Conservation (phyloP, 2,888 invertebrate genomes). For the Syrphus vitripennis region DNA sequence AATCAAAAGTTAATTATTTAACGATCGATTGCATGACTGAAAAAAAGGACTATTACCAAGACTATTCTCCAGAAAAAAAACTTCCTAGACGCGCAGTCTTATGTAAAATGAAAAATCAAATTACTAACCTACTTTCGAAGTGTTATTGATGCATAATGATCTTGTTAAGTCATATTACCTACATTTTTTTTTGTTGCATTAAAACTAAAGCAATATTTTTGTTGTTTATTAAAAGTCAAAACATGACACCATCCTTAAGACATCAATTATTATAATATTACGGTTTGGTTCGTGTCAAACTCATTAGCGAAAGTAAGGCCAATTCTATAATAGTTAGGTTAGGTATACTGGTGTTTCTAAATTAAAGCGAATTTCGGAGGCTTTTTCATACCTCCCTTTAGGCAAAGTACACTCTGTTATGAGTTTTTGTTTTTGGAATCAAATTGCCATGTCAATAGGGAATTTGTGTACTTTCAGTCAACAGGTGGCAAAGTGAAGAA, state of each 20-base stretch:
- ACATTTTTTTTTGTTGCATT: neutral
- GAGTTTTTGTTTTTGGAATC: conserved; percentile 4
- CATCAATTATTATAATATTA: conserved; percentile 34
- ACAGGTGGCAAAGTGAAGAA: neutral
- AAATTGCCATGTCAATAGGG: neutral
- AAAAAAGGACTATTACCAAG: conserved; percentile 5
- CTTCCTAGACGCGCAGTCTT: neutral
- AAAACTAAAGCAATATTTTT: neutral
- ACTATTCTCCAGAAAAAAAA: neutral
- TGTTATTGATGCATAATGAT: neutral
- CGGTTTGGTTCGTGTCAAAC: conserved; percentile 35
- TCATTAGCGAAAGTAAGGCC: conserved; percentile 52
- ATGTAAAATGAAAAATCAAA: neutral
- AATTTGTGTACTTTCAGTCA: neutral
- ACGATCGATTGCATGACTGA: neutral
- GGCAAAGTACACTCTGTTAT: conserved; percentile 2
- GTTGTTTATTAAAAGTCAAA: neutral
- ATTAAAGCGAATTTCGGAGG: conserved; percentile 26
- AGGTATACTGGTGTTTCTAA: conserved; percentile 18
- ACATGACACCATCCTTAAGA: neutral
- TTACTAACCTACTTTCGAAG: conserved; percentile 11
- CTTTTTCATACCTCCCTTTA: conserved; percentile 17
- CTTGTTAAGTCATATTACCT: conserved; percentile 28
- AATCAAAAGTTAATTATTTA: conserved; percentile 13
- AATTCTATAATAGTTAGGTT: conserved; percentile 37